Evolutionary conservation across 2,888 invertebrate species (phyloP), one percentile per base, ranked within the genome.

Genomic region (Apamea crenata): DNA sequence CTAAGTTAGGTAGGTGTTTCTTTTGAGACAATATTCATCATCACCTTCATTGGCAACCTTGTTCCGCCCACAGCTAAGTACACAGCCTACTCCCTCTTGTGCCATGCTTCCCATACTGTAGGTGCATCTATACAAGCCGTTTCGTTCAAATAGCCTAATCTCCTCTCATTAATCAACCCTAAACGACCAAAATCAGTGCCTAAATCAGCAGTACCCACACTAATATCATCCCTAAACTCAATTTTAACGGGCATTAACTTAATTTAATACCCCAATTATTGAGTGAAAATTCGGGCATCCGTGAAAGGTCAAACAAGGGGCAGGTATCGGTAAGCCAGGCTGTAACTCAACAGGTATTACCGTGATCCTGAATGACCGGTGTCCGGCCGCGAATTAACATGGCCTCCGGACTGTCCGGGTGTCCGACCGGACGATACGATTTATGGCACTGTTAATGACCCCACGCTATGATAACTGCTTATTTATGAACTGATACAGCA

Each of bases 281-380:
- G 81, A 83, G 84, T 87, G 75, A 85, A 88, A 84, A 83, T 84
- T 84, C 81, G 77, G 71, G 50, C 80, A 87, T 80, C 84, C 85
- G 82, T 84, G 88, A 90, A 90, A 92, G 92, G 91, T 92, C 91
- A 89, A 89, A 86, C 88, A 83, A 63, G 81, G 91, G 88, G 82
- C 87, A 89, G 90, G 89, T 91, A 90, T 87, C 79, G 77, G 84
- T 94, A 94, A 95, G 93, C 95, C 93, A 78, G 91, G 88, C 92
- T 91, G 94, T 96, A 96, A 96, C 94, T 96, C 96, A 96, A 96
- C 96, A 96, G 96, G 96, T 96, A 96, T 96, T 96, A 94, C 93
- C 87, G 90, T 93, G 94, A 95, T 93, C 94, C 94, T 88, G 92
- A 94, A 92, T 95, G 95, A 95, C 95, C 96, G 93, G 91, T 93